Base-by-base conservation (phyloP, 2,888 invertebrate genomes). In the Neelides folsomi region DNA sequence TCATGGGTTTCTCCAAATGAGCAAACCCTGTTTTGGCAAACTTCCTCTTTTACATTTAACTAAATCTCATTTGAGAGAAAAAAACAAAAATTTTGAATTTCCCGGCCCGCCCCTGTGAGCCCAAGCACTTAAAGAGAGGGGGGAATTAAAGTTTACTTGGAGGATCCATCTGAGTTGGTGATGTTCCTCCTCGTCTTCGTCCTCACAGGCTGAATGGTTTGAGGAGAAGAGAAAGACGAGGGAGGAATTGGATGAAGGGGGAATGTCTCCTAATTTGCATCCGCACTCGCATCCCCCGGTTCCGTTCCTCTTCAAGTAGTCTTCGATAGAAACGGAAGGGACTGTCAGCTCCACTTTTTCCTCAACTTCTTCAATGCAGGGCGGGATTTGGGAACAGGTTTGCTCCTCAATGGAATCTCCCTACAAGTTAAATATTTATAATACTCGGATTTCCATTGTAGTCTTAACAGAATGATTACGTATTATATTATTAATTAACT, bases 91-190 rank as follows among this genome's bases (percentile, higher is more conserved):
- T 27, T 27, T 27, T 3, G 27, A 27, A 27, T 27, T 27, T 27
- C 27, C 27, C 27, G 27, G 4, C 27, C n/a, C n/a, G n/a, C n/a
- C n/a, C n/a, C n/a, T n/a, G n/a, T n/a, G n/a, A n/a, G n/a, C n/a
- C n/a, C n/a, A n/a, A n/a, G n/a, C n/a, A n/a, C n/a, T n/a, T n/a
- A n/a, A n/a, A n/a, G n/a, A n/a, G n/a, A n/a, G n/a, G n/a, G n/a
- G n/a, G 27, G 27, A 7, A 27, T 5, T 3, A 27, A 27, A 27
- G 27, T 27, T 57, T 55, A 64, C 64, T 45, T 61, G 59, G 12
- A 64, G 50, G 53, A 59, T 58, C 64, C 64, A 64, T 55, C 55
- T 55, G 18, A 64, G 59, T 47, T 58, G 59, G 51, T 62, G 60
- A 47, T 59, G 59, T 53, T 58, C 58, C 45, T 57, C 56, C 40